These are phyloP conservation scores for Neria commutata DNA, from an alignment of 2,888 invertebrate genomes.

Conservation along the genomic window DNA sequence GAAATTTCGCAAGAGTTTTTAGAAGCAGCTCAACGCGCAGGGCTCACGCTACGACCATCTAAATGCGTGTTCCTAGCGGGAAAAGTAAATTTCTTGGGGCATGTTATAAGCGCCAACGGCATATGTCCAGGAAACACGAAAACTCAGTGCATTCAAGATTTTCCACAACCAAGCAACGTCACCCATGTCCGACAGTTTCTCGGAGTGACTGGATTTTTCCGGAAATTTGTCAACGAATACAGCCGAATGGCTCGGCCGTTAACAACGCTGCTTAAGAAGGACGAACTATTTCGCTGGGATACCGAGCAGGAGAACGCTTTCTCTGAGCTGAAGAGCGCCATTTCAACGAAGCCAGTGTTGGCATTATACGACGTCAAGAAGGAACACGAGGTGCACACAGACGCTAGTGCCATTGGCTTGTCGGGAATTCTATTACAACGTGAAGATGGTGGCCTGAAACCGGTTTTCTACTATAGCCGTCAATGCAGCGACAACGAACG, in stretches of 20 bases:
- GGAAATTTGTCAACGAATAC: constrained; percentile 20
- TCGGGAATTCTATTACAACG: constrained; percentile 49
- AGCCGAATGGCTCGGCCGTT: constrained; percentile 37
- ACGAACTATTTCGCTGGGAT: constrained; percentile 23
- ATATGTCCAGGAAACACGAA: constrained; percentile 15
- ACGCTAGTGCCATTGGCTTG: constrained; percentile 47
- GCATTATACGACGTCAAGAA: constrained; percentile 29
- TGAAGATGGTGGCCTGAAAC: constrained; percentile 22
- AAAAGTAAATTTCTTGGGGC: constrained; percentile 20
- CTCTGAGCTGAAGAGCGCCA: constrained; percentile 31
- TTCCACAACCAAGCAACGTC: constrained; percentile 22
- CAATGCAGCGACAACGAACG: constrained; percentile 46
- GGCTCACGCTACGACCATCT: constrained; percentile 22
- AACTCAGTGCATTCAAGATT: constrained; percentile 20
- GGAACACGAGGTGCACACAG: constrained; percentile 44
- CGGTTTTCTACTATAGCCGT: constrained; percentile 48
- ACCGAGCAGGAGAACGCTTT: constrained; percentile 21
- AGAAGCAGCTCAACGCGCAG: constrained; percentile 1
- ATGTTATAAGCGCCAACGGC: neutral
- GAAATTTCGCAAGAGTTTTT: constrained; percentile 3
- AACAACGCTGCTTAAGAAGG: constrained; percentile 27
- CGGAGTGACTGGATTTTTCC: constrained; percentile 21
- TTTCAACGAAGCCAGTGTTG: constrained; percentile 41
- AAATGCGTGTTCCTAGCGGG: constrained; percentile 21
- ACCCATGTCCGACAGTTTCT: constrained; percentile 25